Percentiles rank a stretch among this genome's conserved stretches.
Evolutionary conservation across 2,797 vertebrate genomes (phyloP).

Genomic region (Delichon dasypus): DNA sequence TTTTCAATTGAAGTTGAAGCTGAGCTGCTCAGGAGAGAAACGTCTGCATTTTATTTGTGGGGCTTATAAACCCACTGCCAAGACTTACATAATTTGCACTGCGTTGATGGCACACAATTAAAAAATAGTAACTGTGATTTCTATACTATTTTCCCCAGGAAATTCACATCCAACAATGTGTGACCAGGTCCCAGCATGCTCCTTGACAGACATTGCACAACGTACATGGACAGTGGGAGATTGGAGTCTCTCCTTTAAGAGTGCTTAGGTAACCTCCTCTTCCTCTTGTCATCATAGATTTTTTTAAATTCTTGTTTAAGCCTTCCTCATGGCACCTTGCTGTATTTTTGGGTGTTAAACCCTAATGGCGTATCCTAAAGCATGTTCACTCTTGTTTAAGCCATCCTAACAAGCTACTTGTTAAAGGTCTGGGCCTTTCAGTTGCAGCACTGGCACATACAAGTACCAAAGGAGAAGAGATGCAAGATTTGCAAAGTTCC

Average conservation of each 20-base stretch:
- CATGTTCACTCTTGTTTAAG: background rate
- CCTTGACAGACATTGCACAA: background rate
- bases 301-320: background rate
- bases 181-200: background rate
- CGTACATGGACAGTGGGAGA: background rate
- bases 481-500: background rate
- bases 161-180: background rate
- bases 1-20: background rate
- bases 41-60: background rate
- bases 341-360: background rate
- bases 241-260: background rate
- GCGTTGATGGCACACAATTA: background rate
- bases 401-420: background rate
- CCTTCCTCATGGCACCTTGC: background rate
- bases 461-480: background rate
- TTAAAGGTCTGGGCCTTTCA: background rate
- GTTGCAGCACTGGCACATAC: background rate
- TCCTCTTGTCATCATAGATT: background rate
- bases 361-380: background rate
- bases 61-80: background rate
- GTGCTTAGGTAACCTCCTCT: background rate
- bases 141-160: background rate
- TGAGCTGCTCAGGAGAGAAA: background rate
- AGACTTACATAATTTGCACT: background rate
- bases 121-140: background rate